These are phyloP conservation scores for Cristatella mucedo DNA, from an alignment of 2,888 invertebrate species.

Conservation along the genomic window DNA sequence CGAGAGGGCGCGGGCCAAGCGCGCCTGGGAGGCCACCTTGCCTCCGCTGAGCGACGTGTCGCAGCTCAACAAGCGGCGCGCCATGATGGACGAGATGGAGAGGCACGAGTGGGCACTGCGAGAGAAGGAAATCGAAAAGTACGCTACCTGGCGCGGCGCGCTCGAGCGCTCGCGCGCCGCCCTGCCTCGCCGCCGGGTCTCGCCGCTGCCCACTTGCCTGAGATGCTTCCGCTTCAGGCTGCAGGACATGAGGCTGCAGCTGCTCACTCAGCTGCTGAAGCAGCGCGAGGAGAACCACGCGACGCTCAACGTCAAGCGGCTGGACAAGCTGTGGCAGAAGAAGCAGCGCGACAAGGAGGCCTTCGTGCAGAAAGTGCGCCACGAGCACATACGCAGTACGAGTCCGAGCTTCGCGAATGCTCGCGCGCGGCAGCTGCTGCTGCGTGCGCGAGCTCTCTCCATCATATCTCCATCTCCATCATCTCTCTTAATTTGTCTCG, in stretches of 20 bases:
- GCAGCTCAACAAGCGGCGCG: constrained; percentile 47
- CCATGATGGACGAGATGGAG: constrained; percentile 62
- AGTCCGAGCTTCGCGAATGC: not conserved
- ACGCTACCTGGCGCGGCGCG: too few species aligned
- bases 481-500: too few species aligned
- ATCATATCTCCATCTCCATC: too few species aligned
- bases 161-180: too few species aligned
- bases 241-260: constrained; percentile 39
- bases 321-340: constrained; percentile 35
- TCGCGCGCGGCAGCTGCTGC: too few species aligned
- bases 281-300: constrained; percentile 42
- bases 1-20: constrained; percentile 51
- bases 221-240: constrained; percentile 21
- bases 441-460: too few species aligned
- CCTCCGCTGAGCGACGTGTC: constrained; percentile 43
- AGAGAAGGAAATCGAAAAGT: constrained; percentile 49
- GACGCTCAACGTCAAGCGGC: constrained; percentile 31
- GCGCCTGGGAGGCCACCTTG: constrained; percentile 48
- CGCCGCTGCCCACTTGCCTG: too few species aligned
- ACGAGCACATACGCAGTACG: constrained; percentile 36
- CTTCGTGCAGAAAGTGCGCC: constrained; percentile 29
- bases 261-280: constrained; percentile 50
- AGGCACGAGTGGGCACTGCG: constrained; percentile 66
- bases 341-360: constrained; percentile 34
- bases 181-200: too few species aligned